Conservation (phyloP, 2,888 invertebrate species). For the Aspidiotus destructor region DNA sequence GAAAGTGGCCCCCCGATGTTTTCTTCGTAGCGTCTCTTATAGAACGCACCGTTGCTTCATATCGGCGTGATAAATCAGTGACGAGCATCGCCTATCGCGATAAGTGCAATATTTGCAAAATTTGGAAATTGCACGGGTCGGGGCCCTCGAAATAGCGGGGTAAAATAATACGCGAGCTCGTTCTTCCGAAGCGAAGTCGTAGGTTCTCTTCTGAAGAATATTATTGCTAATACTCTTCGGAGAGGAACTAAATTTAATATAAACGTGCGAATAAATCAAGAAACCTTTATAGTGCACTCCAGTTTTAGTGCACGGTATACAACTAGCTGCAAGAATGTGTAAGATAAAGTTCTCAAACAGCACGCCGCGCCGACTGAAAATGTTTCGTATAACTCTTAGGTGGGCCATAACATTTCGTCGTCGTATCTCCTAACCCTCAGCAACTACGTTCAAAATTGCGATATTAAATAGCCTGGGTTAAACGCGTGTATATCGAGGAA, state of each 20-base stretch:
- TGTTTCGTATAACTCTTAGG: slow-evolving; percentile 10
- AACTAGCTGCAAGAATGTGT: no score
- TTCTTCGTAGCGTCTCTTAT: background rate
- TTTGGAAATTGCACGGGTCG: background rate
- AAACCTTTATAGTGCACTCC: slow-evolving; percentile 10
- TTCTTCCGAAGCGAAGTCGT: background rate
- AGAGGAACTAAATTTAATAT: slow-evolving; percentile 17
- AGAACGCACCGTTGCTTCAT: background rate
- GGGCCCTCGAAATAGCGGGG: background rate
- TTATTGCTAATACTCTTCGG: slow-evolving; percentile 17
- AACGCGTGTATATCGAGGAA: slow-evolving; percentile 9
- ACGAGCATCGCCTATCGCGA: background rate
- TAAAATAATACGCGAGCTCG: background rate
- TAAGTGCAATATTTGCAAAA: slow-evolving; percentile 4
- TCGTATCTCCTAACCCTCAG: background rate
- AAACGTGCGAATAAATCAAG: slow-evolving; percentile 21
- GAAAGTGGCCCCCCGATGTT: background rate
- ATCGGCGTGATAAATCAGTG: background rate
- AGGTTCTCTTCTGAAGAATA: slow-evolving; percentile 3
- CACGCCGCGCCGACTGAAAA: slow-evolving; percentile 8
- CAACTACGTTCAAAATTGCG: background rate
- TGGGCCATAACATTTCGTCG: slow-evolving; percentile 15
- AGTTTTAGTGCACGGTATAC: background rate
- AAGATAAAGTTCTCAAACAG: slow-evolving; percentile 16
- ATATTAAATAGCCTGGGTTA: slow-evolving; percentile 6